Percentiles rank a stretch among this genome's conserved stretches.
phyloP scores from a whole-genome alignment of 1,140 invertebrate genomes.

The Drosophila santomea region DNA sequence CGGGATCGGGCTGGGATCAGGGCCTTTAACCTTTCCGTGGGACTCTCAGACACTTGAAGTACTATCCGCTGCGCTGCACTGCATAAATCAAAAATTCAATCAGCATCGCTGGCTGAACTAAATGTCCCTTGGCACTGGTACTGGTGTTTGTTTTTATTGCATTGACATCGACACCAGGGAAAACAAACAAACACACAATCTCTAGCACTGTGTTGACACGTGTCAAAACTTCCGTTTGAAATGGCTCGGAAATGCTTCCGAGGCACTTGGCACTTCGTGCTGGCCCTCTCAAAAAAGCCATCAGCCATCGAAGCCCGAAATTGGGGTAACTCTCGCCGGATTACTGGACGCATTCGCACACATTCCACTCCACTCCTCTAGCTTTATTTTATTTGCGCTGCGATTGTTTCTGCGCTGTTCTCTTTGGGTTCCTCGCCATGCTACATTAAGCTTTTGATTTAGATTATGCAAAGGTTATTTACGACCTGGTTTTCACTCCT shows the following conservation, averaged over 20 bases:
- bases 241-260: conserved; percentile 80
- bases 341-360: conserved; percentile 44
- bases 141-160: conserved; percentile 77
- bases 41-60: conserved; percentile 53
- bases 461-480: conserved; percentile 82
- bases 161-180: conserved; percentile 49
- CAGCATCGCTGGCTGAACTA: conserved; percentile 58
- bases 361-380: conserved; percentile 37
- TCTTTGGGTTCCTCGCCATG: conserved; percentile 55
- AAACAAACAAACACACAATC: conserved; percentile 35
- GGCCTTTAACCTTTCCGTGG: conserved; percentile 57
- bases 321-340: conserved; percentile 71
- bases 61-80: conserved; percentile 7
- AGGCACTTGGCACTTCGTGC: conserved; percentile 71
- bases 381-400: conserved; percentile 42
- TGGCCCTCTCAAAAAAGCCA: conserved; percentile 56
- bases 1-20: not conserved
- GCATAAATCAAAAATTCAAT: conserved; percentile 84
- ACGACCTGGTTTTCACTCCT: conserved; percentile 36
- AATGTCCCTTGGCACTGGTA: conserved; percentile 45
- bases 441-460: conserved; percentile 78
- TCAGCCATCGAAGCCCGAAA: conserved; percentile 58
- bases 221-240: conserved; percentile 84
- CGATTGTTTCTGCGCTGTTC: conserved; percentile 10
- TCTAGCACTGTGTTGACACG: conserved; percentile 71